A percentile compares a stretch with the other conserved stretches of the same genome.
These are phyloP conservation scores for Aricia artaxerxes DNA, from an alignment of 2,888 invertebrate species.

Conservation along the genomic window DNA sequence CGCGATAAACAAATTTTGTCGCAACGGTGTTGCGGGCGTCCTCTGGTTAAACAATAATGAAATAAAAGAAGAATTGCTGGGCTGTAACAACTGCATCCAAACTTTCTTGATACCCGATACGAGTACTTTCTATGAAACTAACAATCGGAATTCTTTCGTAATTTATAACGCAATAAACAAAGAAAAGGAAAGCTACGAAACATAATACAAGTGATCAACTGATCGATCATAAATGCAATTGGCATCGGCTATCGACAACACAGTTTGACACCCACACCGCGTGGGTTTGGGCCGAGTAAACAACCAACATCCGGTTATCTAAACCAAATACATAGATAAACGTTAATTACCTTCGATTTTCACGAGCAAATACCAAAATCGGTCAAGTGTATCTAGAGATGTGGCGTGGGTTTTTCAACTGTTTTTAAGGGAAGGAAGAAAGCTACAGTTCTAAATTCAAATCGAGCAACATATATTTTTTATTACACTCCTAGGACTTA, in stretches of 20 bases:
- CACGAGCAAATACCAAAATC: constrained; percentile 30
- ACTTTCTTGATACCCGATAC: neutral
- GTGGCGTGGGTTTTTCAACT: neutral
- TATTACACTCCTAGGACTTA: too few relatives aligned
- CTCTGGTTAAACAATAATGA: neutral
- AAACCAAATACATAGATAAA: constrained; percentile 33
- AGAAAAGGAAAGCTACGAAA: constrained; percentile 7
- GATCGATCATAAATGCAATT: constrained; percentile 25
- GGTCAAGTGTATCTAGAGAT: constrained; percentile 4
- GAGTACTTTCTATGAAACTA: neutral
- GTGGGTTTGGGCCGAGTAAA: constrained; percentile 68
- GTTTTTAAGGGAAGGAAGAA: neutral
- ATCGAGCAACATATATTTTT: too few relatives aligned
- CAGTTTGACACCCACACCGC: constrained; percentile 54
- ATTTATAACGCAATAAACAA: constrained; percentile 30
- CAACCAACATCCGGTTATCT: constrained; percentile 69
- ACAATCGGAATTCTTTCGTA: neutral
- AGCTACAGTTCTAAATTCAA: too few relatives aligned
- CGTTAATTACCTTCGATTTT: constrained; percentile 31
- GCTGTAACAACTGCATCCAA: neutral
- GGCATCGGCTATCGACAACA: constrained; percentile 13
- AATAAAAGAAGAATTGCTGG: neutral
- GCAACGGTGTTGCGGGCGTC: too few relatives aligned
- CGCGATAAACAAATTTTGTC: too few relatives aligned
- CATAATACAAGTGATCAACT: neutral